These are phyloP conservation scores for Peucedramus taeniatus DNA, from an alignment of 2,113 vertebrate species.

Conservation along the genomic window DNA sequence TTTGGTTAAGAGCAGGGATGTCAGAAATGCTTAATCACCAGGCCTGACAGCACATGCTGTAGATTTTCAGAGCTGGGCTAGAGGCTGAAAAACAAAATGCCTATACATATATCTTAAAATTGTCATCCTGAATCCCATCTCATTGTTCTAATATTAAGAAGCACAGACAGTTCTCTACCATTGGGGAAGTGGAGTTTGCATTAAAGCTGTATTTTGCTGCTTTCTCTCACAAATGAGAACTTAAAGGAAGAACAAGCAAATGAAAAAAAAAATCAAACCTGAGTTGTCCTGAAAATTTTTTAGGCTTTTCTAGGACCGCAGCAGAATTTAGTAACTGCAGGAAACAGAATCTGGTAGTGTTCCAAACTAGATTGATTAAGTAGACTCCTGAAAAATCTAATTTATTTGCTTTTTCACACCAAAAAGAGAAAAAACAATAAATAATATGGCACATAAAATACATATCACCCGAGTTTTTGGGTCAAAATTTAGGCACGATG, in stretches of 20 bases:
- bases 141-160: conserved; percentile 1
- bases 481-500: not conserved
- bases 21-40: conserved; percentile 45
- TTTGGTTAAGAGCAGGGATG: conserved; percentile 13
- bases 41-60: conserved; percentile 7
- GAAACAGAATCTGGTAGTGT: not conserved
- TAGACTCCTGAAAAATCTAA: not conserved
- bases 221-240: not conserved
- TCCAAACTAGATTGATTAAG: not conserved
- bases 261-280: not conserved
- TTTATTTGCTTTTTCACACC: not conserved
- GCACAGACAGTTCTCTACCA: not conserved
- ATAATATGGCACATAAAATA: not conserved
- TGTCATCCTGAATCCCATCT: not conserved
- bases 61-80: conserved; percentile 6
- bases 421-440: not conserved
- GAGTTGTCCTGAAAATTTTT: not conserved
- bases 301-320: not conserved
- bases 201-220: not conserved
- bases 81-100: conserved; percentile 31
- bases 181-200: not conserved
- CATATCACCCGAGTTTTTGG: not conserved
- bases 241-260: not conserved
- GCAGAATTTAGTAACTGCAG: not conserved
- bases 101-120: conserved; percentile 26